Evolutionary conservation across 23 tunicate genomes (phyloP), one percentile per base, ranked within the genome.

Genomic region (Clavelina lepadiformis): DNA sequence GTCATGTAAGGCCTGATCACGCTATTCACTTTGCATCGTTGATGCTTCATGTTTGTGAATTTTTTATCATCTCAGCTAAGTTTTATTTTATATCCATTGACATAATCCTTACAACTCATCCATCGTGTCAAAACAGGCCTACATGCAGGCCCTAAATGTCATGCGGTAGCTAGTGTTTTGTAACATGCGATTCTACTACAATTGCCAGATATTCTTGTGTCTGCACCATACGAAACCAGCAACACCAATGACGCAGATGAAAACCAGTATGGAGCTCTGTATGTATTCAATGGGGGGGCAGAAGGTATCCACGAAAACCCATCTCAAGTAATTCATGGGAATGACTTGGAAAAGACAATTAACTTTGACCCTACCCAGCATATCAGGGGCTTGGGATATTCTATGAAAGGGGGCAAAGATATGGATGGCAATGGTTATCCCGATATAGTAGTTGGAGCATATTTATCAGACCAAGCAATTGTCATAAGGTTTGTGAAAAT

Each of bases 341-440:
- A 22, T 18, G 51, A 68, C 45, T 56, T 75, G 13, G 59, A 68
- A 56, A 56, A 56, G 27, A 54, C 65, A 33, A 21, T 51, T 15
- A 66, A 63, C 20, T 47, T 69, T 19, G 34, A 51, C 5, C 33
- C 35, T 38, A 71, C 63, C 5, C 34, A 71, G n/a, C 51, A 63
- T 0, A 54, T 89, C 32, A 32, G 77, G 21, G 88, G 86, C 13
- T 63, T 89, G 25, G 97, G 97, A 2, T 74, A 49, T 46, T 61
- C 81, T 1, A 71, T 75, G 45, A 68, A 56, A 33, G 97, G 97
- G 26, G 79, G 74, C 28, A 89, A 81, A 51, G 97, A 89, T 35
- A 23, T 81, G 19, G 97, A 89, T 55, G 32, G 46, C 19, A 89
- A 89, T 50, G 75, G 78, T 20, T 89, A 81, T 56, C 89, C 89